These are phyloP conservation scores for Brenthis hecate DNA, from an alignment of 2,888 invertebrate species.

Conservation along the genomic window DNA sequence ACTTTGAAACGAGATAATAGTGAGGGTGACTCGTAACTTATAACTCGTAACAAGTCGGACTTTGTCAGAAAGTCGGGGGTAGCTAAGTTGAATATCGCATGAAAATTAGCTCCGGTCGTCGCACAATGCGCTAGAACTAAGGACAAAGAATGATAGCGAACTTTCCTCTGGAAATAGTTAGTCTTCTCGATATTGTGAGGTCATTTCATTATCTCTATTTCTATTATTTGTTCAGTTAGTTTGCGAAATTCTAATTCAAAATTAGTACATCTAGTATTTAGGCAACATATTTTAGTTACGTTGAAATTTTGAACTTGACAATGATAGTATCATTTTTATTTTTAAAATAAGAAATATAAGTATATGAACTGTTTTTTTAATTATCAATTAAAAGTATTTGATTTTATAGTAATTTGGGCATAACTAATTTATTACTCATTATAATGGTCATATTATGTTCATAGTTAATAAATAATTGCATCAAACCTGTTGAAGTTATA, in stretches of 20 bases:
- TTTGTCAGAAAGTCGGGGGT: conserved; percentile 35
- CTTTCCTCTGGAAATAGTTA: conserved; percentile 23
- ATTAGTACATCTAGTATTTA: too few species aligned
- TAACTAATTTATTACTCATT: too few species aligned
- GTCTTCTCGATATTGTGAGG: conserved; percentile 14
- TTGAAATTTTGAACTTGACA: too few species aligned
- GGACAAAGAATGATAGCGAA: conserved; percentile 33
- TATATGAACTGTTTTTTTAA: too few species aligned
- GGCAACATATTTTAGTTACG: too few species aligned
- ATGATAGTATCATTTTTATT: too few species aligned
- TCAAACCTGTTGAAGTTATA: too few species aligned
- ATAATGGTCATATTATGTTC: too few species aligned
- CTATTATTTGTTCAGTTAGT: neutral
- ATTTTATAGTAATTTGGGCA: too few species aligned
- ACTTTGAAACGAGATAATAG: conserved; percentile 52
- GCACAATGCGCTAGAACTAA: conserved; percentile 31
- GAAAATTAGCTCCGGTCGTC: conserved; percentile 38
- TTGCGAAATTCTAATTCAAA: neutral
- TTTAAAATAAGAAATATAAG: too few species aligned
- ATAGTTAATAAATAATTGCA: too few species aligned
- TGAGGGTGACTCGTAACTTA: conserved; percentile 35
- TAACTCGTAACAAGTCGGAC: conserved; percentile 41
- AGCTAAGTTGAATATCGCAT: conserved; percentile 40
- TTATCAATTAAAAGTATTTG: too few species aligned
- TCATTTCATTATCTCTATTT: conserved; percentile 19